Evolutionary conservation across 2,888 invertebrate species (phyloP).

Genomic region (Ennomos fuscantarius): DNA sequence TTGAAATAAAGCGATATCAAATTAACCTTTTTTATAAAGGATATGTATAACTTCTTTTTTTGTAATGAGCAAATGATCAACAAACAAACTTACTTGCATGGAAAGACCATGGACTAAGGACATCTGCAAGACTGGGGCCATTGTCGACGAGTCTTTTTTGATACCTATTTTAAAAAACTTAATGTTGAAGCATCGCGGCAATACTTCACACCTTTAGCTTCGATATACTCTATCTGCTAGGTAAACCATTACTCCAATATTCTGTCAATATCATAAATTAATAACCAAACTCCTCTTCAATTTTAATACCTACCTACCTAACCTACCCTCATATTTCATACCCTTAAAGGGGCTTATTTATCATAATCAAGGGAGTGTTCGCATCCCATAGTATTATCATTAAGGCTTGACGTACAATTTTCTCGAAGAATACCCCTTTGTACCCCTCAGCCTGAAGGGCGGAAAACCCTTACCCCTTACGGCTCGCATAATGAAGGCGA

Average conservation of each 20-base stretch:
- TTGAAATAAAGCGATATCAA: no score
- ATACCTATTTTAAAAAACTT: no score
- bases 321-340: conserved; percentile 29
- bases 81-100: no score
- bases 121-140: no score
- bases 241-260: no score
- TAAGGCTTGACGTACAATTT: conserved; percentile 39
- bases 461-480: conserved; percentile 30
- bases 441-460: conserved; percentile 25
- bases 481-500: conserved; percentile 37
- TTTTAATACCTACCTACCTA: conserved; percentile 13
- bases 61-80: no score
- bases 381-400: conserved; percentile 31
- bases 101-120: no score
- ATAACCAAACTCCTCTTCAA: conserved; percentile 24
- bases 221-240: neutral
- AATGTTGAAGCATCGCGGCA: no score
- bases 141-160: no score
- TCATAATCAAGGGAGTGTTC: conserved; percentile 34
- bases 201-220: neutral
- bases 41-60: no score
- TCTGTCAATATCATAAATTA: conserved; percentile 26
- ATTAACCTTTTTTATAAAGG: no score
- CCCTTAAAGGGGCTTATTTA: conserved; percentile 32
- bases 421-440: conserved; percentile 38